Percentiles rank a stretch among this genome's conserved stretches.
phyloP scores from a whole-genome alignment of 2,888 invertebrate species.

The Zhengitettix transpicula region DNA sequence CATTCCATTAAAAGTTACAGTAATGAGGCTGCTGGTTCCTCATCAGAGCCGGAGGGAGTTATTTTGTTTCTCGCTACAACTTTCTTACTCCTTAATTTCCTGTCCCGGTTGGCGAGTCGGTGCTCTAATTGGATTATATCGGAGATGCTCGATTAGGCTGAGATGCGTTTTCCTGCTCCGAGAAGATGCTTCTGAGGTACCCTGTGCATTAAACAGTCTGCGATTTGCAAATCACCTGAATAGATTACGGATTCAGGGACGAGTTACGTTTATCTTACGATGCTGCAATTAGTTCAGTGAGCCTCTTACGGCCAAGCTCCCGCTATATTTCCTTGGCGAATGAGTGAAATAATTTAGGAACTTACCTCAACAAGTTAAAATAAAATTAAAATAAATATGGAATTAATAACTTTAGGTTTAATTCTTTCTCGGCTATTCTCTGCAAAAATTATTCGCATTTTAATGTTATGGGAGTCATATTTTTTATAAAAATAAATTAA shows the following conservation, averaged over 20 bases:
- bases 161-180: background rate
- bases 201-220: background rate
- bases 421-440: no score
- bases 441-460: no score
- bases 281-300: background rate
- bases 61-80: background rate
- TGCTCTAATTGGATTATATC: background rate
- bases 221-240: background rate
- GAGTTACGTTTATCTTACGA: background rate
- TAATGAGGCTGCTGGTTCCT: background rate
- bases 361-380: no score
- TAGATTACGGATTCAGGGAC: background rate
- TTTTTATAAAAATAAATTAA: no score
- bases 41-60: background rate
- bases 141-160: background rate
- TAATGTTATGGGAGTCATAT: no score
- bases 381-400: no score
- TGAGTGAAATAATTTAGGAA: no score
- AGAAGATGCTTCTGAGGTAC: background rate
- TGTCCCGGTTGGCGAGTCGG: background rate
- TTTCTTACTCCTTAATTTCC: background rate
- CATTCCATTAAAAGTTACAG: background rate
- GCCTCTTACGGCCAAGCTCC: no score
- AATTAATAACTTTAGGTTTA: no score
- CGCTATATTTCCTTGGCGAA: no score